Evolutionary conservation across 30 jellyfish, hydroid and myxozoan genomes (phyloP), one percentile per base, ranked within the genome.

Genomic region (Hydractinia echinata): DNA sequence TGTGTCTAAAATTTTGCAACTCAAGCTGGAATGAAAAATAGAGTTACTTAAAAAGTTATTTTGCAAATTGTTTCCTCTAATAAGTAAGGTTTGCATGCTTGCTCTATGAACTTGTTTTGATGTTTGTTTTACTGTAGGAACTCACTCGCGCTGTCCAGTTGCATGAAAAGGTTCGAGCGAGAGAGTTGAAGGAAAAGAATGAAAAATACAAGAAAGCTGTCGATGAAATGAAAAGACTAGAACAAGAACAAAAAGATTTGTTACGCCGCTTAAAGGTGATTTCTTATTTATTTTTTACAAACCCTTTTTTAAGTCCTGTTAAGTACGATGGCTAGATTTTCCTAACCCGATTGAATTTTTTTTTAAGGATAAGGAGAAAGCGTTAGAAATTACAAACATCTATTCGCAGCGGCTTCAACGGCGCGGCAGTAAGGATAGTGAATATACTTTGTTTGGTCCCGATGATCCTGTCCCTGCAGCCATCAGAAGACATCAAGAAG

Each of bases 281-380:
- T 72, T 72, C 3, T 1, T 15, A 68, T 0, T 10, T 68, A 10
- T 68, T 11, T 68, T 11, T 18, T 72, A 53, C 82, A 16, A 52
- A 4, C 16, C 9, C 7, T 13, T 6, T 7, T 51, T 44, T 51
- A 16, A 77, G 81, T 6, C 7, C 19, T 76, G n/a, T 21, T n/a
- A 76, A 20, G 21, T 7, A 18, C 15, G 51, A 76, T 10, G 7
- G 10, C 19, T 44, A 7, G 69, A 16, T 20, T 6, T 66, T 77
- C 15, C 58, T 9, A 0, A 13, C 4, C 60, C 76, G 9, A 4
- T 14, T 15, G 10, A 53, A 20, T 54, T 53, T 56, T 19, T 78
- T 48, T 15, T 13, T 48, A 77, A 92, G 98, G 98, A 92, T 53
- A 92, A 92, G 68, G 98, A 92, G 54, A 87, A 81, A 76, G 95